These are phyloP conservation scores for Baronia brevicornis DNA, from an alignment of 2,888 invertebrate genomes.

Conservation along the genomic window DNA sequence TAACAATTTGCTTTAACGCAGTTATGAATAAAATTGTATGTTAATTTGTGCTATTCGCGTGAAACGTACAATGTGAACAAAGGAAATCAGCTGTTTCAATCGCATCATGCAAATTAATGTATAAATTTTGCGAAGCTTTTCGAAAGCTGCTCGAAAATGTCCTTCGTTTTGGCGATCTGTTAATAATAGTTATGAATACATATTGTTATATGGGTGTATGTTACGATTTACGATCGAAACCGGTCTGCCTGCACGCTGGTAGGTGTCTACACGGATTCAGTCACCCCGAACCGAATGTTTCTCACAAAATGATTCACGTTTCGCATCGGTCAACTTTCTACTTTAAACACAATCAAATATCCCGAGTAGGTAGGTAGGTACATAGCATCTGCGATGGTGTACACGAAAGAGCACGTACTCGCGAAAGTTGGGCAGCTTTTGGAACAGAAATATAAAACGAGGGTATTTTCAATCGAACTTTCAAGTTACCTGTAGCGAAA, in stretches of 20 bases:
- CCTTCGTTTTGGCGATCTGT: conserved; percentile 45
- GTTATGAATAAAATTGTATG: too few species aligned
- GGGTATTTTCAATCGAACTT: conserved; percentile 8
- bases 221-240: conserved; percentile 60
- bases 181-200: conserved; percentile 22
- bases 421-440: too few species aligned
- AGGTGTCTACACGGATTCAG: conserved; percentile 52
- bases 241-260: conserved; percentile 50
- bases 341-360: conserved; percentile 14
- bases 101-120: conserved; percentile 17
- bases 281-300: conserved; percentile 56
- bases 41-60: conserved; percentile 15
- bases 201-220: conserved; percentile 28
- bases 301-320: conserved; percentile 53
- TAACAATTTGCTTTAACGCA: too few species aligned
- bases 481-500: conserved; percentile 21
- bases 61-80: conserved; percentile 16
- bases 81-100: conserved; percentile 27
- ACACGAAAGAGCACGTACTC: conserved; percentile 7
- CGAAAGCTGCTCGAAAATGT: conserved; percentile 34
- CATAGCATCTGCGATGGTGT: conserved; percentile 1
- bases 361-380: conserved; percentile 8
- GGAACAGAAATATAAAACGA: too few species aligned
- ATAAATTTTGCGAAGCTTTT: conserved; percentile 13
- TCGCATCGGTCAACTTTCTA: conserved; percentile 29